Evolutionary conservation across 2,113 vertebrate species (phyloP).

Genomic region (Oenanthe oenanthe): DNA sequence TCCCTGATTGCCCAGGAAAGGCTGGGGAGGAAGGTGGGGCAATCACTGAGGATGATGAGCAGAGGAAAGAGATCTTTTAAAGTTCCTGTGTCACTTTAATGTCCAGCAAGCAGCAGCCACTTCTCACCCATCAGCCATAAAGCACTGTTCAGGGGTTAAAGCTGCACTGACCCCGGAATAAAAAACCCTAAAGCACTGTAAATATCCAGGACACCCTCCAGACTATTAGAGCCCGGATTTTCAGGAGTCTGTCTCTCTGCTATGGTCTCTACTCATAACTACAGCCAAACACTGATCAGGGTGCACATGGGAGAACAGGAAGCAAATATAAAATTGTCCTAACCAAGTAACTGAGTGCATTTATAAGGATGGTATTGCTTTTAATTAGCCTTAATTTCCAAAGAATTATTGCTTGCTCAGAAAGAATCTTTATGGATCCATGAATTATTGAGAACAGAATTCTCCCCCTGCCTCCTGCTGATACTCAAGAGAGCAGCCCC

Average conservation of each 20-base stretch:
- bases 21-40: background rate
- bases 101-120: background rate
- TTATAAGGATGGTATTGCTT: slow-evolving; percentile 29
- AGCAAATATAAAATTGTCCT: slow-evolving; percentile 6
- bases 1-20: background rate
- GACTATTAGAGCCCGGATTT: background rate
- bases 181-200: background rate
- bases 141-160: background rate
- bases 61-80: background rate
- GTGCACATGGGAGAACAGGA: background rate
- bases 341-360: slow-evolving; percentile 3
- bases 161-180: background rate
- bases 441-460: background rate
- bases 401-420: slow-evolving; percentile 28
- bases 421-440: slow-evolving; percentile 9
- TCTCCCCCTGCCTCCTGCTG: background rate
- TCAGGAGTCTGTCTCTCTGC: background rate
- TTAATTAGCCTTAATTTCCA: slow-evolving; percentile 39
- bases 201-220: background rate
- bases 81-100: background rate
- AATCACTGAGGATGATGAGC: background rate
- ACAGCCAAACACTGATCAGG: background rate
- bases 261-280: background rate
- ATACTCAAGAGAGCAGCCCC: background rate
- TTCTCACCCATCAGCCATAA: background rate